Evolutionary conservation across 2,113 vertebrate species (phyloP).

Genomic region (Andinoacara biseriatus): DNA sequence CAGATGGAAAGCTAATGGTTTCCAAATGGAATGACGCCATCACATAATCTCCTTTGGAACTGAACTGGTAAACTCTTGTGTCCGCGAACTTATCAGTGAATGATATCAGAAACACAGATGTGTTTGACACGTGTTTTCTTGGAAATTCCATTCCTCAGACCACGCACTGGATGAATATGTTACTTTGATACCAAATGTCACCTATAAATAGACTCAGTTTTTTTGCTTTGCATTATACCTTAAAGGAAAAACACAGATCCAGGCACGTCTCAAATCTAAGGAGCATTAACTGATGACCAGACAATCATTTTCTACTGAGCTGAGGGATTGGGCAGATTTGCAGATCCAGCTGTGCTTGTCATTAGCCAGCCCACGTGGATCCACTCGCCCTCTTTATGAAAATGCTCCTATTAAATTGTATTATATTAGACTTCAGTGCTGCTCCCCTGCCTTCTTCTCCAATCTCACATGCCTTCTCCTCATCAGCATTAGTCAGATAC

Average conservation of each 20-base stretch:
- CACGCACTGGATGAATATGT: conserved; percentile 18
- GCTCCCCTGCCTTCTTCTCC: conserved; percentile 14
- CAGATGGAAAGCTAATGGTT: conserved; percentile 37
- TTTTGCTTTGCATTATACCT: background rate
- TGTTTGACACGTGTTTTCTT: background rate
- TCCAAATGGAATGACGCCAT: conserved; percentile 44
- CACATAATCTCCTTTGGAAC: conserved; percentile 10
- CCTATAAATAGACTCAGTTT: conserved; percentile 4
- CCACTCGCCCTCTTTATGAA: conserved; percentile 59
- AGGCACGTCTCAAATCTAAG: background rate
- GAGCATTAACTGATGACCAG: conserved; percentile 11
- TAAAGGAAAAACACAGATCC: conserved; percentile 39
- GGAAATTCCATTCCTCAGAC: conserved; percentile 15
- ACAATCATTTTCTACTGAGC: conserved; percentile 37
- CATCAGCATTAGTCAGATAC: background rate
- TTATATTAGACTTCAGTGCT: conserved; percentile 46
- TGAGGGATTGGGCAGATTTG: conserved; percentile 30
- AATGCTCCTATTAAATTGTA: conserved; percentile 49
- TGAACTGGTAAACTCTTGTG: background rate
- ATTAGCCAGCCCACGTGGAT: conserved; percentile 53
- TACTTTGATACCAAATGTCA: conserved; percentile 16
- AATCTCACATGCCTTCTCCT: background rate
- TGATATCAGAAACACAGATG: background rate
- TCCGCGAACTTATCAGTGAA: background rate
- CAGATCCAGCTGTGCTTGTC: conserved; percentile 58